Evolutionary conservation across 35 echinoderm and acorn worm species (phyloP).

Genomic region (Hemicentrotus pulcherrimus): DNA sequence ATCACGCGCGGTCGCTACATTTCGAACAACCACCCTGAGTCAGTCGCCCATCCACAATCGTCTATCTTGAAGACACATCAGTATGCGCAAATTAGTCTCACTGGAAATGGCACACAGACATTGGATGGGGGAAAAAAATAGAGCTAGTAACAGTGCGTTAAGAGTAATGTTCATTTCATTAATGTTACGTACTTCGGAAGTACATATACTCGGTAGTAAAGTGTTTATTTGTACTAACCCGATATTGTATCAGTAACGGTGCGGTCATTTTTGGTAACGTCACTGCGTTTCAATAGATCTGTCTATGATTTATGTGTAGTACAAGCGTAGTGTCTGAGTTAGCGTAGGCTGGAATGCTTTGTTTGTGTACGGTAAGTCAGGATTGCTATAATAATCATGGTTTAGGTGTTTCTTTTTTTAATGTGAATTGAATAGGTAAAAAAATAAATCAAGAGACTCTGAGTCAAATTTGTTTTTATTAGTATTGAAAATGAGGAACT

Average conservation of each 20-base stretch:
- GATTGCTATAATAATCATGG: background rate
- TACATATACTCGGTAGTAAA: background rate
- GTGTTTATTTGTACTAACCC: background rate
- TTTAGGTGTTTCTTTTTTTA: background rate
- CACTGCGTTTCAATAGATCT: background rate
- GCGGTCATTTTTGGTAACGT: background rate
- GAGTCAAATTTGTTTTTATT: constrained; percentile 24
- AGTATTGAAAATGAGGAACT: background rate
- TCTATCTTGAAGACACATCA: background rate
- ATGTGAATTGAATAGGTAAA: background rate
- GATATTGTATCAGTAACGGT: background rate
- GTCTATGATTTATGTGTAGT: background rate
- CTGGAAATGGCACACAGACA: background rate
- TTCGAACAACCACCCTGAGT: background rate
- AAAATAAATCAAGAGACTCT: constrained; percentile 34
- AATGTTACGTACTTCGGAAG: background rate
- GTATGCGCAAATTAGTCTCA: background rate
- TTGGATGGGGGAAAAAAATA: background rate
- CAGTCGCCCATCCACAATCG: background rate
- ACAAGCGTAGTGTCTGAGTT: background rate
- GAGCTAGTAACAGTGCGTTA: background rate
- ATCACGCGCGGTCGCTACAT: background rate
- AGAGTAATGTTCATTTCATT: background rate
- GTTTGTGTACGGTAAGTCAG: background rate
- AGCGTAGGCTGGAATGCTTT: background rate